A percentile compares a stretch with the other conserved stretches of the same genome.
phyloP scores from a whole-genome alignment of 2,797 vertebrate species.

The Diceros bicornis region DNA sequence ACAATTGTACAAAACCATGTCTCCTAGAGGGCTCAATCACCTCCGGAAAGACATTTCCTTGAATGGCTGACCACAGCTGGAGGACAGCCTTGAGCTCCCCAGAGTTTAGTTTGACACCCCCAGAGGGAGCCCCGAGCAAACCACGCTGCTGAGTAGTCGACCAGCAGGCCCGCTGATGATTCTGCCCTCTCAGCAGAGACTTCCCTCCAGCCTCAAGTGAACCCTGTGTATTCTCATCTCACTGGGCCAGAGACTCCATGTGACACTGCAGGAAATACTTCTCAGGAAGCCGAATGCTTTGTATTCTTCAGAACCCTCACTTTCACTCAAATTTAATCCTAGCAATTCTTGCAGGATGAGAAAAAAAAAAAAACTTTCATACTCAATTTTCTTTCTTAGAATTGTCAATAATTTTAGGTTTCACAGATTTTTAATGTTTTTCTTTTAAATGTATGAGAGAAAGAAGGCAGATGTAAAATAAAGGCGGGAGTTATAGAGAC shows the following conservation, averaged over 20 bases:
- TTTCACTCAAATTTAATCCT: conserved; percentile 5
- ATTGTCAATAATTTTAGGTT: conserved; percentile 36
- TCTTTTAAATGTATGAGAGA: conserved; percentile 4
- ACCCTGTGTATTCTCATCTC: not conserved
- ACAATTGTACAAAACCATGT: not conserved
- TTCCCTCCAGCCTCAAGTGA: not conserved
- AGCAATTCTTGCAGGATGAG: not conserved
- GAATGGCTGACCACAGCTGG: not conserved
- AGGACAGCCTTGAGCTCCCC: not conserved
- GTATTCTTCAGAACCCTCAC: not conserved
- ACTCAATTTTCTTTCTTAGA: conserved; percentile 11
- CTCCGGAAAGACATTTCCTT: not conserved
- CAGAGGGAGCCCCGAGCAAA: not conserved
- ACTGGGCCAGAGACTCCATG: not conserved
- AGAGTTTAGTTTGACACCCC: not conserved
- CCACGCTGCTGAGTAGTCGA: not conserved
- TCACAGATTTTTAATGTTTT: not conserved
- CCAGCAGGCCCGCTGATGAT: not conserved
- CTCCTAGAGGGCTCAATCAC: not conserved
- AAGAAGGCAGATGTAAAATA: not conserved
- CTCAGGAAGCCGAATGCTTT: not conserved
- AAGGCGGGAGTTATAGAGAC: not conserved
- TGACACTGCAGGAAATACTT: conserved; percentile 10
- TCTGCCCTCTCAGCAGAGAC: not conserved
- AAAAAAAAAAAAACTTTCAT: not conserved